phyloP scores from a whole-genome alignment of 2,113 vertebrate species.

The Carassius gibelio region DNA sequence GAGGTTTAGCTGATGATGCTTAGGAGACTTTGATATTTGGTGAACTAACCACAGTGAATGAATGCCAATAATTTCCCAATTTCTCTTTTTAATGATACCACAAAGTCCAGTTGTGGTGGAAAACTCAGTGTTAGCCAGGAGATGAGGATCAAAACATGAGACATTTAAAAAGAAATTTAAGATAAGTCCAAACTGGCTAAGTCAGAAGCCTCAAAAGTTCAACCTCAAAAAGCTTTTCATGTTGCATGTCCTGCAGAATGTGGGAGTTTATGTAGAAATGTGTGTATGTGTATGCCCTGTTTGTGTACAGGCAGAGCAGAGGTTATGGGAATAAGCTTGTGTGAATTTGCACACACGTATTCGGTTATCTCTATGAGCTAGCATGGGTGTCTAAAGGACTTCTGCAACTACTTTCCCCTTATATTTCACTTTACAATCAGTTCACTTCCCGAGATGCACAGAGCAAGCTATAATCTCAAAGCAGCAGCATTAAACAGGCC shows the following conservation, averaged over 20 bases:
- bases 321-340: slow-evolving; percentile 23
- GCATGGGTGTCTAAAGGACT: slow-evolving; percentile 67
- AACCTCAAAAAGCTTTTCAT: slow-evolving; percentile 31
- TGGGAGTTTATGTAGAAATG: slow-evolving; percentile 21
- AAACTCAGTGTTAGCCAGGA: slow-evolving; percentile 11
- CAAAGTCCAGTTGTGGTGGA: slow-evolving; percentile 1
- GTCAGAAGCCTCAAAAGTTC: slow-evolving; percentile 27
- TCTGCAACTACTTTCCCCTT: slow-evolving; percentile 57
- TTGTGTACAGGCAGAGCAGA: slow-evolving; percentile 15
- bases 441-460: slow-evolving; percentile 49
- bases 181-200: slow-evolving; percentile 25
- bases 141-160: slow-evolving; percentile 28
- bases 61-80: slow-evolving; percentile 52
- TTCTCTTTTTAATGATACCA: slow-evolving; percentile 56
- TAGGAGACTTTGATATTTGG: slow-evolving; percentile 31
- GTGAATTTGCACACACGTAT: not conserved
- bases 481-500: slow-evolving; percentile 66
- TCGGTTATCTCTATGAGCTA: slow-evolving; percentile 18
- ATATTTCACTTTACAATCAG: slow-evolving; percentile 66
- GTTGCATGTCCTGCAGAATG: slow-evolving; percentile 23
- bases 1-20: not conserved
- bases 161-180: slow-evolving; percentile 3
- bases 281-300: slow-evolving; percentile 15
- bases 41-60: slow-evolving; percentile 34
- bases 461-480: slow-evolving; percentile 67